Evolutionary conservation across 2,113 vertebrate species (phyloP).

Genomic region (Tachysurus fulvidraco): DNA sequence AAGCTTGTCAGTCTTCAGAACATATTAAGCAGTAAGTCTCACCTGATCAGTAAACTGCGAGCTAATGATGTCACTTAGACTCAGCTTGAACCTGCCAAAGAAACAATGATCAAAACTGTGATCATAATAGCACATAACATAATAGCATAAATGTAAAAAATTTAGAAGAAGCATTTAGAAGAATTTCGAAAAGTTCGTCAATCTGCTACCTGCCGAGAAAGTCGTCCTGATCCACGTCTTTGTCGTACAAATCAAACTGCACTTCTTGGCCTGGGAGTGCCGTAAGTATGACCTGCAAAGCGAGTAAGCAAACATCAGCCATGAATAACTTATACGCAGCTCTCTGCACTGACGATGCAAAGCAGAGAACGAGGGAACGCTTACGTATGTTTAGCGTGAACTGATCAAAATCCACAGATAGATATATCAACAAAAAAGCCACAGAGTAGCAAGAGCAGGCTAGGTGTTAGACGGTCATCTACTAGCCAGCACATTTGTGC

Average conservation of each 20-base stretch:
- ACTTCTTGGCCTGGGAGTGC: constrained; percentile 86
- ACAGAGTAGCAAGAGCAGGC: neutral
- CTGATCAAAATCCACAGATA: neutral
- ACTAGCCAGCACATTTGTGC: neutral
- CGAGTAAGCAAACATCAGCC: constrained; percentile 14
- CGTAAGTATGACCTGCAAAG: constrained; percentile 79
- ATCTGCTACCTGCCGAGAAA: constrained; percentile 82
- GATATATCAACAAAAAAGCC: neutral
- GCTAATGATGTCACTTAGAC: constrained; percentile 76
- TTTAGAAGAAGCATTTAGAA: neutral
- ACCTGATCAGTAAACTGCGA: constrained; percentile 82
- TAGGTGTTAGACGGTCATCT: neutral
- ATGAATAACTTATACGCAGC: neutral
- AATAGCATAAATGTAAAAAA: neutral
- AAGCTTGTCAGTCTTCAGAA: neutral
- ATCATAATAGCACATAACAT: too few relatives aligned
- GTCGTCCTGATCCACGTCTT: constrained; percentile 89
- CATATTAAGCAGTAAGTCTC: constrained; percentile 8
- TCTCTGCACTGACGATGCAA: neutral
- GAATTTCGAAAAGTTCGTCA: neutral
- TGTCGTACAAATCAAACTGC: constrained; percentile 86
- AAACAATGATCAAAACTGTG: neutral
- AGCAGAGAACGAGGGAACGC: neutral
- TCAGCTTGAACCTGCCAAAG: constrained; percentile 81
- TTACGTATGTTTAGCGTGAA: too few relatives aligned